Evolutionary conservation across 2,113 vertebrate species (phyloP).

Genomic region (Bagarius yarrelli): DNA sequence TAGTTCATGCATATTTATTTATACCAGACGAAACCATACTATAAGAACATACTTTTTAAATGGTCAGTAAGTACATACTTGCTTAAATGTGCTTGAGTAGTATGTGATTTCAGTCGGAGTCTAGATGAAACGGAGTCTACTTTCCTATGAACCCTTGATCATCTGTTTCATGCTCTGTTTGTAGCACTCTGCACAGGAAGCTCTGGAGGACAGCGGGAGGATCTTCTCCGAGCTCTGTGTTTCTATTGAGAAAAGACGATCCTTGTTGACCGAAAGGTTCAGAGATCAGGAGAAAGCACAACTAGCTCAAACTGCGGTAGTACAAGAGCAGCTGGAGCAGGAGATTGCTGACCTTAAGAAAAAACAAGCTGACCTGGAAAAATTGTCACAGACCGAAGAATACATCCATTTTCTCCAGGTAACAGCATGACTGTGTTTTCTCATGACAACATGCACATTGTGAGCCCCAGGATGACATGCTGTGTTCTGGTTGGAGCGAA

Average conservation of each 20-base stretch:
- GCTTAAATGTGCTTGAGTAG: too few species aligned
- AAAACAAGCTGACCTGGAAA: slow-evolving; percentile 35
- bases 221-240: slow-evolving; percentile 38
- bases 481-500: neutral
- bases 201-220: slow-evolving; percentile 37
- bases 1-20: too few species aligned
- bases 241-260: slow-evolving; percentile 40
- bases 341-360: slow-evolving; percentile 39
- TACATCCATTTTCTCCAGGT: slow-evolving; percentile 46
- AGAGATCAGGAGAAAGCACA: slow-evolving; percentile 42
- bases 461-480: neutral
- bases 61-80: too few species aligned
- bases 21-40: too few species aligned
- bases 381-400: slow-evolving; percentile 34
- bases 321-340: slow-evolving; percentile 15
- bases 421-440: neutral
- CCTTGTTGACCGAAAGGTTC: slow-evolving; percentile 37
- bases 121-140: too few species aligned
- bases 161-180: slow-evolving; percentile 12
- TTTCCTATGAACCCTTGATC: too few species aligned
- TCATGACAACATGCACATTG: too few species aligned
- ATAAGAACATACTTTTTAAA: too few species aligned
- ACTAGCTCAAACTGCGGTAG: neutral
- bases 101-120: too few species aligned
- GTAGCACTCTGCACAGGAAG: slow-evolving; percentile 42